Base-by-base conservation (phyloP, 2,888 invertebrate genomes). In the Ichneumoninae sp. region DNA sequence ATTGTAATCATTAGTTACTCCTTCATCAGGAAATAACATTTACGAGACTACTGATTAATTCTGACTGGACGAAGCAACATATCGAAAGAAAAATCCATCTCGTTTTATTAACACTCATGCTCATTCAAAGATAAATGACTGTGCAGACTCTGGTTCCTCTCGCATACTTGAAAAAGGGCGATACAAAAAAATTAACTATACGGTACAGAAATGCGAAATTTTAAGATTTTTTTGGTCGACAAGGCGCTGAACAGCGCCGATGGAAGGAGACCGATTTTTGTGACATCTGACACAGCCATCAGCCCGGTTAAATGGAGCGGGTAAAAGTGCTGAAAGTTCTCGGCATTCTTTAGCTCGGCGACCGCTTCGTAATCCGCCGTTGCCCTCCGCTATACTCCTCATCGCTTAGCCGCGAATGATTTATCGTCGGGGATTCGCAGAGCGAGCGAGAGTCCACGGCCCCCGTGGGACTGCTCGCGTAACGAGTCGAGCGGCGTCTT, bases 221-320 rank as follows among this genome's bases (percentile, higher is more conserved):
- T 16, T 0, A 47, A 47, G 44, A 47, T 16, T 13, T 47, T 47
- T 47, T 47, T 16, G 13, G 16, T 3, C 4, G 44, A 47, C 3
- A 47, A 1, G 4, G 16, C 44, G 44, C 16, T 16, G 44, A 3
- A 47, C 16, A 47, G 44, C 16, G 44, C 4, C 44, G 16, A 16
- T 3, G 44, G 16, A 47, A 47, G 44, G 44, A 47, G 44, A 16
- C 44, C 44, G 44, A 47, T 47, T 47, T 47, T 4, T 16, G 44
- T 47, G 44, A 47, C 44, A 47, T 47, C 44, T 47, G 44, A 47
- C 44, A 47, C 16, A 47, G 44, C 44, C 44, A 47, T 47, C 44
- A 54, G 26, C 7, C 44, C 74, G 77, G 84, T 71, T 84, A 81
- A 83, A 84, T 75, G 81, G 84, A 69, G 68, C 81, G 83, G 73